A percentile compares a stretch with the other conserved stretches of the same genome.
These are phyloP conservation scores for Adelphocoris suturalis DNA, from an alignment of 2,888 invertebrate genomes.

Conservation along the genomic window DNA sequence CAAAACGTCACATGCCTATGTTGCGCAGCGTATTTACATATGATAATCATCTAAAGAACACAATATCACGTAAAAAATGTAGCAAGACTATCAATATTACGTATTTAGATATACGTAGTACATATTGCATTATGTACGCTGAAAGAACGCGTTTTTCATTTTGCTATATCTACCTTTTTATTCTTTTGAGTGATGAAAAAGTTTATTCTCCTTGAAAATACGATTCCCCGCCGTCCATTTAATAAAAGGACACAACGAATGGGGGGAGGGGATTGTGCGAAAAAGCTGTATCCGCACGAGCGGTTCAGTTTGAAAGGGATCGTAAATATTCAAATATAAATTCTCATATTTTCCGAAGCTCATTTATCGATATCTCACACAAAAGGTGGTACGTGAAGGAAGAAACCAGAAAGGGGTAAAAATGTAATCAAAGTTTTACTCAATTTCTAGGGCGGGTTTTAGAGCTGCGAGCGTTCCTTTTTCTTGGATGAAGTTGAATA, in stretches of 20 bases:
- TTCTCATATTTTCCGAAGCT: not conserved
- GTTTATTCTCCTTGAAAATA: not conserved
- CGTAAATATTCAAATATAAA: slow-evolving; percentile 49
- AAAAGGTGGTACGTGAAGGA: slow-evolving; percentile 2
- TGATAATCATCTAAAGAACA: no score
- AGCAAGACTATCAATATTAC: no score
- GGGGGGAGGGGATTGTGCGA: not conserved
- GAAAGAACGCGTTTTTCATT: not conserved
- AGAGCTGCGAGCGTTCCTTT: slow-evolving; percentile 41
- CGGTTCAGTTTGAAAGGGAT: slow-evolving; percentile 16
- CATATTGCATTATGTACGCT: no score
- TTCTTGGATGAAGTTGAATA: slow-evolving; percentile 66
- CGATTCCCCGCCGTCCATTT: not conserved
- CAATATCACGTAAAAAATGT: no score
- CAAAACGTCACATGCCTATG: no score
- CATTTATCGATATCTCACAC: slow-evolving; percentile 16
- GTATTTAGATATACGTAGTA: no score
- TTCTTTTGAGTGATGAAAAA: not conserved
- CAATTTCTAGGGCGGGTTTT: slow-evolving; percentile 56
- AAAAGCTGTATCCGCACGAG: not conserved
- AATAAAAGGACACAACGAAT: not conserved
- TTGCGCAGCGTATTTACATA: no score
- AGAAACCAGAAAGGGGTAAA: slow-evolving; percentile 26
- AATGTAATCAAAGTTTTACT: slow-evolving; percentile 67
- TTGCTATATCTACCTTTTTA: not conserved